Evolutionary conservation across 2,797 vertebrate species (phyloP), one percentile per base, ranked within the genome.

Genomic region (Toxotes lorentzi): DNA sequence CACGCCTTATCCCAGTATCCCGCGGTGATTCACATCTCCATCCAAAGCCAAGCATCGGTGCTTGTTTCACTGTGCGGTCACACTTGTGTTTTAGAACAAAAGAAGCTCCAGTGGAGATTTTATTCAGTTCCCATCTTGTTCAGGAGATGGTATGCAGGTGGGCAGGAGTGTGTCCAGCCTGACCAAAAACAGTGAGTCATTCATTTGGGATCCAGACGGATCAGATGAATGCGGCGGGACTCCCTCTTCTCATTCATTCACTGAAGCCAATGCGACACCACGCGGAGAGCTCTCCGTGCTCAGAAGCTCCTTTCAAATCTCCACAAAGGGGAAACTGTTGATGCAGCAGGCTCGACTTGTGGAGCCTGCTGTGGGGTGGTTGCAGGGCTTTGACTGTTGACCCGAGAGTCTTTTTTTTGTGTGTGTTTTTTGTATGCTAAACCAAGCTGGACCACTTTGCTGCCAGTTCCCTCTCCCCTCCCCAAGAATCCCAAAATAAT

Each of bases 291-390:
- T 51, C 64, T 81, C 66, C 13, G 38, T 51, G 45, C 54, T 59
- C 57, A 27, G 35, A 71, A 48, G 70, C 69, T 86, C 50, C 67
- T 82, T 86, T 90, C 57, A 78, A 50, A 70, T 27, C 50, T 64
- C 27, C 9, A 87, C 78, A 88, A 88, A 83, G 75, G 43, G 50
- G 67, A 76, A 86, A 79, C 23, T 90, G 84, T 87, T 73, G 72
- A 6, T 76, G 63, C 63, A 76, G 83, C 88, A 80, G 78, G 78
- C 73, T 73, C 4, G 59, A 75, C 79, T 51, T 7, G 47, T 80
- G 78, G 40, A 65, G 58, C 65, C 76, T 66, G 76, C 68, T 70
- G 68, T 68, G 64, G 53, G 67, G 50, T 40, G 56, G 5, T 27
- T 35, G 9, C 19, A 45, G 62, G 43, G 67, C 73, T 76, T 30